These are phyloP conservation scores for Hyaena hyaena DNA, from an alignment of 2,113 vertebrate species.

Conservation along the genomic window DNA sequence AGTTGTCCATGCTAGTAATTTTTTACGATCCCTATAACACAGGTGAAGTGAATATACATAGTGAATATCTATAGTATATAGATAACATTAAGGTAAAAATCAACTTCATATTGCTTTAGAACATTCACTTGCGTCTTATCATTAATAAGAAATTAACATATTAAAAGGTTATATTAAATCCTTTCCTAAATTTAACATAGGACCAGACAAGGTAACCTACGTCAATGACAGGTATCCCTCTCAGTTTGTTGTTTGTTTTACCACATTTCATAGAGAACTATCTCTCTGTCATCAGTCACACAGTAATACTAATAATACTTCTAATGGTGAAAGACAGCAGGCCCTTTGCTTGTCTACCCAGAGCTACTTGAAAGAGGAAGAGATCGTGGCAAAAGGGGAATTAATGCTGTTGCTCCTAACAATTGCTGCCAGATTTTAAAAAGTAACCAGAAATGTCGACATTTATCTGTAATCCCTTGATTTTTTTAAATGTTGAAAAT, in stretches of 20 bases:
- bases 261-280: background rate
- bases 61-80: background rate
- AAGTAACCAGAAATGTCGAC: background rate
- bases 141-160: background rate
- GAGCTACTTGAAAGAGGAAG: background rate
- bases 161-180: background rate
- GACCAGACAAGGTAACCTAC: background rate
- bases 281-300: background rate
- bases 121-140: background rate
- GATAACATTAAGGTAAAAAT: background rate
- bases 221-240: background rate
- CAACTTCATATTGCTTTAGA: background rate
- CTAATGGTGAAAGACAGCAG: background rate
- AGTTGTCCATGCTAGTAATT: background rate
- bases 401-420: background rate
- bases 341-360: too few relatives aligned
- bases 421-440: background rate
- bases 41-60: background rate
- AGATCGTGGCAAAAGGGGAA: background rate
- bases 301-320: background rate
- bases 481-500: constrained; percentile 5
- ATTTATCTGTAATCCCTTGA: background rate
- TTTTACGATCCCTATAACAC: background rate
- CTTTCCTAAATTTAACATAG: background rate
- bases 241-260: background rate